A percentile compares a stretch with the other conserved stretches of the same genome.
Conservation (phyloP, 1,140 invertebrate species). For the Marisa cornuarietis region DNA sequence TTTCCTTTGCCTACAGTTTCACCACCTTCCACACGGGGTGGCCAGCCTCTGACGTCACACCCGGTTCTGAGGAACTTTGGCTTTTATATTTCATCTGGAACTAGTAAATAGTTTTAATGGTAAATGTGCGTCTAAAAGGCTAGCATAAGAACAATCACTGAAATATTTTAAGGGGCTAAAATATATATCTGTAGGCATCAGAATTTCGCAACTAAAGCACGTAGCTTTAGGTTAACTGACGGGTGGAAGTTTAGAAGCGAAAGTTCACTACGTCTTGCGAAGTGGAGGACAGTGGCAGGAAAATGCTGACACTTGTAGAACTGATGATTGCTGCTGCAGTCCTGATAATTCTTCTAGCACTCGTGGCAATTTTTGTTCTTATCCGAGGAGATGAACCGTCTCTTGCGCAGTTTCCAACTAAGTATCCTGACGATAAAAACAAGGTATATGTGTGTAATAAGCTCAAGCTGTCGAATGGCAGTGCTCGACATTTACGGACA, state of each 20-base stretch:
- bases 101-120: no score
- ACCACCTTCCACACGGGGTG: constrained; percentile 26
- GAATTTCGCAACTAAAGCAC: constrained; percentile 2
- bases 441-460: constrained; percentile 27
- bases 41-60: constrained; percentile 31
- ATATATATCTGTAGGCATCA: background rate
- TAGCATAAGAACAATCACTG: background rate
- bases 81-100: background rate
- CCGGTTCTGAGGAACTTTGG: background rate
- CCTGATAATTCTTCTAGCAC: background rate
- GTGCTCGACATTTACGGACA: no score
- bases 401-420: constrained; percentile 32
- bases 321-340: background rate
- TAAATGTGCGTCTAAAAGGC: background rate
- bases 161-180: background rate
- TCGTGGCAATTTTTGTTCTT: constrained; percentile 4
- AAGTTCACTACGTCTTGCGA: background rate
- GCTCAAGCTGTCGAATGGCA: no score
- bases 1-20: constrained; percentile 27
- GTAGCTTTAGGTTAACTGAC: background rate
- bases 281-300: background rate
- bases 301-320: background rate
- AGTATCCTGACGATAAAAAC: constrained; percentile 41
- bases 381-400: constrained; percentile 8
- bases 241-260: constrained; percentile 1